These are phyloP conservation scores for Sibirionetta formosa DNA, from an alignment of 2,797 vertebrate genomes.

Conservation along the genomic window DNA sequence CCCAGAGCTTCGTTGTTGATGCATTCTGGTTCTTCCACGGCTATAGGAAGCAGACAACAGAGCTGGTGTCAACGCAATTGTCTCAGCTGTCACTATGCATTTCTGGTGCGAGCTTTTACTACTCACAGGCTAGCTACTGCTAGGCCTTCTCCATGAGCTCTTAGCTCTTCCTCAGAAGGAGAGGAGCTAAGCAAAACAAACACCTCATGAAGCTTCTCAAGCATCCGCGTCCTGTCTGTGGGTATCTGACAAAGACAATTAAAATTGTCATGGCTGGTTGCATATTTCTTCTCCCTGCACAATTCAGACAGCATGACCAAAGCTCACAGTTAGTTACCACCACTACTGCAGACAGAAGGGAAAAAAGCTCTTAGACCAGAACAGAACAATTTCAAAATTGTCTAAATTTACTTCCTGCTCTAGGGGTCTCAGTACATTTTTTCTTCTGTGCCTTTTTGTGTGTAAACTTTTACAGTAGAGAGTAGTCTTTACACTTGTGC, in stretches of 20 bases:
- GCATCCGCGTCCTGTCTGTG: not conserved
- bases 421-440: not conserved
- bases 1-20: not conserved
- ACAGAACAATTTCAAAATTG: not conserved
- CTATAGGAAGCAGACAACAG: not conserved
- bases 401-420: not conserved
- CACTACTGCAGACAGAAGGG: not conserved
- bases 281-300: not conserved
- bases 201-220: not conserved
- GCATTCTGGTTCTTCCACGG: not conserved
- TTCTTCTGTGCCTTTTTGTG: not conserved
- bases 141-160: not conserved
- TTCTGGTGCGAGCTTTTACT: not conserved
- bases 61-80: not conserved
- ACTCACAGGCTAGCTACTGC: not conserved
- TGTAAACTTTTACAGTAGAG: not conserved
- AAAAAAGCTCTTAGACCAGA: not conserved
- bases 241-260: not conserved
- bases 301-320: not conserved
- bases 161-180: not conserved
- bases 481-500: not conserved
- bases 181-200: not conserved
- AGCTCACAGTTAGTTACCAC: not conserved
- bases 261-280: not conserved
- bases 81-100: not conserved